phyloP scores from a whole-genome alignment of 2,797 vertebrate genomes.

The Lates japonicus region DNA sequence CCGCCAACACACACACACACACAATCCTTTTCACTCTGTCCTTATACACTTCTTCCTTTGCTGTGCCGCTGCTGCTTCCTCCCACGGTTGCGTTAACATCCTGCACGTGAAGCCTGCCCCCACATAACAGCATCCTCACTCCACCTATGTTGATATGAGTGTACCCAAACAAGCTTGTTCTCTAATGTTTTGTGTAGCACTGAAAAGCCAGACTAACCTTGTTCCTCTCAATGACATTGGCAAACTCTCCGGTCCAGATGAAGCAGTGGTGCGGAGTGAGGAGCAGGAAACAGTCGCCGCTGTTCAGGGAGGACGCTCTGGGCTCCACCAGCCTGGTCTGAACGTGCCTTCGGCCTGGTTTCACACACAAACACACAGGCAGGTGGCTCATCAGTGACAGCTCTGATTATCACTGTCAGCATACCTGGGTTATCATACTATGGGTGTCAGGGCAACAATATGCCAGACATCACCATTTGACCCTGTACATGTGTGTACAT shows the following conservation, averaged over 20 bases:
- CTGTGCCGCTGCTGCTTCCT: constrained; percentile 57
- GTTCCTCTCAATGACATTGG: constrained; percentile 96
- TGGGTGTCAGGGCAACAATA: neutral
- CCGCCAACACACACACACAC: neutral
- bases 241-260: constrained; percentile 95
- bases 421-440: constrained; percentile 9
- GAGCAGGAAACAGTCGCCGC: constrained; percentile 95
- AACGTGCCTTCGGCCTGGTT: constrained; percentile 92
- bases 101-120: constrained; percentile 54
- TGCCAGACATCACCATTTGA: constrained; percentile 5
- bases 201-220: constrained; percentile 85
- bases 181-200: neutral
- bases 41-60: constrained; percentile 60
- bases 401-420: constrained; percentile 3
- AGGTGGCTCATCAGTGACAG: constrained; percentile 11
- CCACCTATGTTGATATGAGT: neutral
- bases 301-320: constrained; percentile 93
- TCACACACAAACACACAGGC: constrained; percentile 24
- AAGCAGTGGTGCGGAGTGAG: constrained; percentile 92
- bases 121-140: neutral
- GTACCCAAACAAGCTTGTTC: neutral
- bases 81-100: constrained; percentile 56
- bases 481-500: constrained; percentile 4
- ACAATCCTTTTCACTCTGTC: neutral
- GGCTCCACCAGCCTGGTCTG: constrained; percentile 97